Evolutionary conservation across 2,113 vertebrate species (phyloP).

Genomic region (Natator depressus): DNA sequence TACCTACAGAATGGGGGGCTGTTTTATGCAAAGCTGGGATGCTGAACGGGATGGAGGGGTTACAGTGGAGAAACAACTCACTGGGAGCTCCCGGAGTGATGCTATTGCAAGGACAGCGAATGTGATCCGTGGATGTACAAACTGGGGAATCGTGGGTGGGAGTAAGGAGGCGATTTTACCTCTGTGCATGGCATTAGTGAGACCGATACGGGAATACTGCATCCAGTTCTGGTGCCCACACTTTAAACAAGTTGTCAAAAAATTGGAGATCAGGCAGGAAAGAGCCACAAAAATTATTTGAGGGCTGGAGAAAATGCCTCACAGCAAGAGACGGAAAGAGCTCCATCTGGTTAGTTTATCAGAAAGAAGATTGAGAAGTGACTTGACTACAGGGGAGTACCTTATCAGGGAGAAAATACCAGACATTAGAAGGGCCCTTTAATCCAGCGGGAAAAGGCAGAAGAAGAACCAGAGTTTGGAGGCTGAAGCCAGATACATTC

Average conservation of each 20-base stretch:
- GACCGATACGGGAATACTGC: neutral
- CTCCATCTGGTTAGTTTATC: neutral
- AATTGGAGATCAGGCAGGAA: neutral
- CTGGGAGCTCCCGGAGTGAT: neutral
- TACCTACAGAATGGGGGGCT: neutral
- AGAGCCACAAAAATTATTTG: neutral
- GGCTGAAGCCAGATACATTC: constrained; percentile 55
- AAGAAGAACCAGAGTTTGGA: constrained; percentile 24
- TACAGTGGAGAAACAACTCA: neutral
- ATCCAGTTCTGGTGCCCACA: neutral
- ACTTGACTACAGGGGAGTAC: constrained; percentile 61
- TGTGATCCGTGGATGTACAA: accelerated
- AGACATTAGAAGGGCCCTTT: constrained; percentile 43
- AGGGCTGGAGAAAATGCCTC: neutral
- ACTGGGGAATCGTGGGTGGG: neutral
- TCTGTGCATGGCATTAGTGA: accelerated
- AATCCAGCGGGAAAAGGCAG: constrained; percentile 48
- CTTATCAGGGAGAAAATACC: constrained; percentile 38
- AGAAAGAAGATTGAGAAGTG: constrained; percentile 54
- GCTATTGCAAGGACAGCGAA: neutral
- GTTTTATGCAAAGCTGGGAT: neutral
- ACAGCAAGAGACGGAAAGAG: neutral
- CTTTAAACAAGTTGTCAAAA: neutral
- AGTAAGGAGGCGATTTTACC: neutral
- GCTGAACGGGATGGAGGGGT: neutral